Conservation (phyloP, 1,140 invertebrate species). For the Mylabris phalerata region DNA sequence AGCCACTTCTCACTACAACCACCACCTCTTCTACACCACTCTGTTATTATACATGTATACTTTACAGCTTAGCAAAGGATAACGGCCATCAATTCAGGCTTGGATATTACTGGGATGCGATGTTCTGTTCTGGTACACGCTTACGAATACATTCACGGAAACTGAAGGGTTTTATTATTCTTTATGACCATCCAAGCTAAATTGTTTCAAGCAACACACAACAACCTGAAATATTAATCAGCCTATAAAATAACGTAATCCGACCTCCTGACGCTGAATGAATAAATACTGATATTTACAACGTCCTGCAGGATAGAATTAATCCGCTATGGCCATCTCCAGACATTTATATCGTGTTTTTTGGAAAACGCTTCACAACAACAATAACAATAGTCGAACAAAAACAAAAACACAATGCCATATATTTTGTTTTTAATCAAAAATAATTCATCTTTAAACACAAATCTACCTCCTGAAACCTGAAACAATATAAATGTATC, state of each 20-base stretch:
- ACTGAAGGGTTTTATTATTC: constrained; percentile 22
- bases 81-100: constrained; percentile 21
- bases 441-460: no score
- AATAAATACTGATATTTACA: constrained; percentile 15
- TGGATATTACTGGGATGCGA: constrained; percentile 17
- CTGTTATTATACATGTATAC: constrained; percentile 25
- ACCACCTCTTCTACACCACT: not conserved
- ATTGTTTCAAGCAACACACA: constrained; percentile 20
- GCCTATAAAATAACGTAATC: constrained; percentile 23
- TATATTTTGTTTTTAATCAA: no score
- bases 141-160: constrained; percentile 19
- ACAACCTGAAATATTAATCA: constrained; percentile 21
- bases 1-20: not conserved
- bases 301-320: constrained; percentile 2
- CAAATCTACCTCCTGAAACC: no score
- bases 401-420: no score
- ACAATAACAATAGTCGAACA: no score
- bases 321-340: constrained; percentile 1
- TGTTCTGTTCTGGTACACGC: constrained; percentile 3
- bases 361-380: no score
- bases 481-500: no score
- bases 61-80: constrained; percentile 25
- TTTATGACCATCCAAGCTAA: constrained; percentile 19
- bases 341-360: no score
- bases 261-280: constrained; percentile 6